phyloP scores from a whole-genome alignment of 2,113 vertebrate genomes.

The Butorides virescens region DNA sequence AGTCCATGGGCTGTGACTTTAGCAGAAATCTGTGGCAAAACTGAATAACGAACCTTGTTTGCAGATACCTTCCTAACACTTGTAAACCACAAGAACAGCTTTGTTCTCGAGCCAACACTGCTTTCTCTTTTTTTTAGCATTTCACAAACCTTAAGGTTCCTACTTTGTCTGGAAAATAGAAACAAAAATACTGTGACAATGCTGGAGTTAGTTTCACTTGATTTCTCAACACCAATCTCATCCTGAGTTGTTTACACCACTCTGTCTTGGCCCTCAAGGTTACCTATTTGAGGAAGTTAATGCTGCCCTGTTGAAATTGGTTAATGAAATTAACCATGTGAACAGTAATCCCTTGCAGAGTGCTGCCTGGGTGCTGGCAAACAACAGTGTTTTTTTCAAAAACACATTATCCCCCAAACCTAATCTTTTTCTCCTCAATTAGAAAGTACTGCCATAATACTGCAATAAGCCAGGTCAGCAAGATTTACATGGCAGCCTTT shows the following conservation, averaged over 20 bases:
- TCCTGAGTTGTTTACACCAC: neutral
- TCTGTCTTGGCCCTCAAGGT: neutral
- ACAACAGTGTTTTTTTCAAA: neutral
- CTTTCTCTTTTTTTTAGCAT: neutral
- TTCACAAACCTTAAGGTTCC: neutral
- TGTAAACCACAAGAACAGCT: neutral
- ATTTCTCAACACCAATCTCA: neutral
- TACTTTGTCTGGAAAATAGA: neutral
- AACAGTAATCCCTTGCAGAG: neutral
- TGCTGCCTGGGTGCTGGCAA: neutral
- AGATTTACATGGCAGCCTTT: neutral
- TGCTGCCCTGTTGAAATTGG: neutral
- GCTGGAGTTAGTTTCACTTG: neutral
- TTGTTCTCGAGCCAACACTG: fast-evolving
- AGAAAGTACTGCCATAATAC: neutral
- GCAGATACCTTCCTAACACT: neutral
- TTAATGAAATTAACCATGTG: neutral
- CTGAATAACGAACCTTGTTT: neutral
- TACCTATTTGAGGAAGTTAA: neutral
- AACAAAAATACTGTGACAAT: neutral
- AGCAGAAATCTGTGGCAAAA: neutral
- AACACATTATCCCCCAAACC: neutral
- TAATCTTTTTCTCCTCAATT: neutral
- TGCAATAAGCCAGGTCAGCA: neutral
- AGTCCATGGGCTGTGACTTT: neutral